These are phyloP conservation scores for Cavia porcellus DNA, from an alignment of 2,113 vertebrate genomes.

Conservation along the genomic window DNA sequence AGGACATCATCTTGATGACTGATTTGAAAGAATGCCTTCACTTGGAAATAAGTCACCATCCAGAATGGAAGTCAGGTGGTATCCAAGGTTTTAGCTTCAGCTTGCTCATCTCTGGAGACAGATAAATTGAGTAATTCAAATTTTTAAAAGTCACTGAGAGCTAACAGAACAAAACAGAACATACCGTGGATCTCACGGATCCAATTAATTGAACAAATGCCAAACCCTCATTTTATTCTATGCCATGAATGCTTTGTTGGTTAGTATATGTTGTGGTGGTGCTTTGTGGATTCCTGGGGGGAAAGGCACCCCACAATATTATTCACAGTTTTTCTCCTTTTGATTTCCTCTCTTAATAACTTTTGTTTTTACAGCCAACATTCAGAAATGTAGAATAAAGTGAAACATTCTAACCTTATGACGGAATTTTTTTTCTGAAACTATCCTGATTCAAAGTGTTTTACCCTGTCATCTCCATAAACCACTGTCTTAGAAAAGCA, in stretches of 20 bases:
- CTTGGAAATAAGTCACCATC: neutral
- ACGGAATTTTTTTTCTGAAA: constrained; percentile 58
- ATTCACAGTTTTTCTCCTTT: constrained; percentile 68
- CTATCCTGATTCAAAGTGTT: constrained; percentile 53
- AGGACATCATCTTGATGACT: neutral
- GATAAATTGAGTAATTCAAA: constrained; percentile 37
- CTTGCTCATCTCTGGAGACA: constrained; percentile 11
- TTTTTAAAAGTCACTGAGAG: neutral
- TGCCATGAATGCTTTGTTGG: neutral
- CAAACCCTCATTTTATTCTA: constrained; percentile 13
- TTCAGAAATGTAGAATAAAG: constrained; percentile 66
- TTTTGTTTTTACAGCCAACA: constrained; percentile 70
- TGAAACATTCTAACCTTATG: constrained; percentile 56
- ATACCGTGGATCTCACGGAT: constrained; percentile 15
- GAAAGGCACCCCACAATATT: neutral
- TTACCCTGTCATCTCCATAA: neutral
- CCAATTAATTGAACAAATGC: neutral
- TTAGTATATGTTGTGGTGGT: neutral
- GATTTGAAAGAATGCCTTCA: constrained; percentile 40
- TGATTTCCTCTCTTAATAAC: constrained; percentile 63
- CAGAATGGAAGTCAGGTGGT: neutral
- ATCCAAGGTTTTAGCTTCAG: neutral
- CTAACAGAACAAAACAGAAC: neutral
- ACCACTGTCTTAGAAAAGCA: constrained; percentile 35
- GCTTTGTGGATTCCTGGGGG: neutral